phyloP scores from a whole-genome alignment of 1,140 invertebrate species.

The Zaprionus davidi region DNA sequence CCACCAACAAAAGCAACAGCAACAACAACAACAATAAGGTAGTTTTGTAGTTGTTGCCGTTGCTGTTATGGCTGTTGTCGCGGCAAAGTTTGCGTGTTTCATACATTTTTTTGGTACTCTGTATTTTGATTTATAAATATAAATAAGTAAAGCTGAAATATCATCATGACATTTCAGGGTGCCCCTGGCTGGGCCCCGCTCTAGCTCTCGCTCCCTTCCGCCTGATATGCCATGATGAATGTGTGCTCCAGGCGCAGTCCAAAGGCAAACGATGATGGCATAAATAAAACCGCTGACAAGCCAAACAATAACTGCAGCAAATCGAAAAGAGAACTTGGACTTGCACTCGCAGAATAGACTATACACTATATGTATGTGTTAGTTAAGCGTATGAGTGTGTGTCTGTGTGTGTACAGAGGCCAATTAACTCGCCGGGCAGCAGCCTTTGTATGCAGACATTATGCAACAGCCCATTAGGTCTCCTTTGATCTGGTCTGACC shows the following conservation, averaged over 20 bases:
- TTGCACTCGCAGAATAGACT: neutral
- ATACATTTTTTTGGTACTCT: constrained; percentile 37
- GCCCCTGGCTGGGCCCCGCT: neutral
- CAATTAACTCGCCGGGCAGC: constrained; percentile 50
- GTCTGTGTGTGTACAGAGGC: constrained; percentile 3
- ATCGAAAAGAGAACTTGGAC: constrained; percentile 25
- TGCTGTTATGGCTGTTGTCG: constrained; percentile 39
- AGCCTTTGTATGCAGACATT: constrained; percentile 71
- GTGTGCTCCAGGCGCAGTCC: constrained; percentile 62
- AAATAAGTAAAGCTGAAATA: constrained; percentile 66
- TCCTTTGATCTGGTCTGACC: constrained; percentile 69
- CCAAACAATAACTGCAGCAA: constrained; percentile 26
- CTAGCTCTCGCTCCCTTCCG: neutral
- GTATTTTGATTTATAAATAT: constrained; percentile 78
- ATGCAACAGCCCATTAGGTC: constrained; percentile 66
- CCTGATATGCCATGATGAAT: constrained; percentile 63
- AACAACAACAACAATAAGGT: constrained; percentile 8
- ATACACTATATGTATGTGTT: neutral
- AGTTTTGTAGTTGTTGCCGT: constrained; percentile 13
- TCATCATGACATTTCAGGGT: constrained; percentile 53
- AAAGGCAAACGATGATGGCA: constrained; percentile 48
- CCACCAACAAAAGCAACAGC: constrained; percentile 21
- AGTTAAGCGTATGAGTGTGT: constrained; percentile 3
- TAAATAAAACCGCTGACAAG: constrained; percentile 60
- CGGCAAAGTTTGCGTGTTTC: constrained; percentile 70